phyloP scores from a whole-genome alignment of 2,113 vertebrate species.

The Melanotaenia duboulayi region DNA sequence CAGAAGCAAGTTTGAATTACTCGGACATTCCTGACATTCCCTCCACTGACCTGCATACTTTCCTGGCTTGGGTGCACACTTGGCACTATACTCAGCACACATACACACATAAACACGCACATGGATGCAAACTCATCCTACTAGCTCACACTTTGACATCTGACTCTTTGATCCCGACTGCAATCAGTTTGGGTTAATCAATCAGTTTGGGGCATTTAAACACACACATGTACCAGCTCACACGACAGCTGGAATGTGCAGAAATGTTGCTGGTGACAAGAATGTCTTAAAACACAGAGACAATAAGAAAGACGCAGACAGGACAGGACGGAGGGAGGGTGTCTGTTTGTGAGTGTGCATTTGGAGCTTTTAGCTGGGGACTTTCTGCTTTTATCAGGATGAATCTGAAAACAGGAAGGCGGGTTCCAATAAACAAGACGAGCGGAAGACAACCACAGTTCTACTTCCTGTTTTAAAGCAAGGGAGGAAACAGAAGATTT shows the following conservation, averaged over 20 bases:
- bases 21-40: conserved; percentile 82
- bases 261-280: conserved; percentile 24
- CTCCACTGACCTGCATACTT: conserved; percentile 78
- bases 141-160: conserved; percentile 32
- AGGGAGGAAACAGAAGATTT: conserved; percentile 82
- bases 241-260: conserved; percentile 48
- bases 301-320: neutral
- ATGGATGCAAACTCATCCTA: conserved; percentile 17
- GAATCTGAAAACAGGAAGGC: conserved; percentile 85
- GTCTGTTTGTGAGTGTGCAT: conserved; percentile 4
- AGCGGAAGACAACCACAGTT: conserved; percentile 75
- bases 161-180: conserved; percentile 52
- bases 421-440: conserved; percentile 81
- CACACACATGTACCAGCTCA: conserved; percentile 24
- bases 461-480: conserved; percentile 78
- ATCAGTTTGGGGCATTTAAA: conserved; percentile 30
- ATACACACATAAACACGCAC: conserved; percentile 30
- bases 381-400: conserved; percentile 76
- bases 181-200: conserved; percentile 61
- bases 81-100: conserved; percentile 52
- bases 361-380: conserved; percentile 55
- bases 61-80: conserved; percentile 64
- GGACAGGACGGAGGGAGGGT: conserved; percentile 28
- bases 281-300: conserved; percentile 32
- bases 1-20: conserved; percentile 71